These are phyloP conservation scores for Latrodectus geometricus DNA, from an alignment of 1,140 invertebrate genomes.

Conservation along the genomic window DNA sequence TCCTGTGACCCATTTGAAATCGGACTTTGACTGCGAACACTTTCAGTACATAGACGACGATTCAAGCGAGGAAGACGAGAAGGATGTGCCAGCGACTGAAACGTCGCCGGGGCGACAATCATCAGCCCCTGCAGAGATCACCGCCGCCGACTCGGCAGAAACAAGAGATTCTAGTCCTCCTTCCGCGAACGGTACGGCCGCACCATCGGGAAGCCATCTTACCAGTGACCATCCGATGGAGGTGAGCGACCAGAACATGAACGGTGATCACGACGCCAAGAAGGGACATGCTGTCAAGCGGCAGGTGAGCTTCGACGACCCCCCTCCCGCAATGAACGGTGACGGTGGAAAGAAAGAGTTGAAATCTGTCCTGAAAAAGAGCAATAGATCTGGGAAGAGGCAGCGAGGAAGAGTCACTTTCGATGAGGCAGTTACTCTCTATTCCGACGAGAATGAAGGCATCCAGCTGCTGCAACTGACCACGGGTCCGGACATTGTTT, in stretches of 20 bases:
- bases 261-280: neutral
- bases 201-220: neutral
- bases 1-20: neutral
- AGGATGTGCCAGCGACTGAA: constrained; percentile 15
- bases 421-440: constrained; percentile 54
- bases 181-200: neutral
- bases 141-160: neutral
- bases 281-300: constrained; percentile 23
- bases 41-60: constrained; percentile 60
- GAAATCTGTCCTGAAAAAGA: constrained; percentile 58
- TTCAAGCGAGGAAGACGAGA: constrained; percentile 7
- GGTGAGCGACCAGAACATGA: constrained; percentile 4
- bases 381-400: neutral
- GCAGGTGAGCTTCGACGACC: constrained; percentile 25
- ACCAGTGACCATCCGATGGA: constrained; percentile 10
- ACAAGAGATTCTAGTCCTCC: neutral
- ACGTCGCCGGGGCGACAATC: constrained; percentile 6
- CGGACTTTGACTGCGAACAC: constrained; percentile 51
- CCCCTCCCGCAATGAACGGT: neutral
- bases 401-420: constrained; percentile 49
- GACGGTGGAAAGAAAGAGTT: constrained; percentile 9
- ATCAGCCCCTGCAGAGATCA: neutral
- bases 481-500: constrained; percentile 37
- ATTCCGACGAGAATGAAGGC: constrained; percentile 44
- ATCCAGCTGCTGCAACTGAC: constrained; percentile 35